Conservation (phyloP, 2,888 invertebrate genomes). For the Acanthococcus lagerstroemiae region DNA sequence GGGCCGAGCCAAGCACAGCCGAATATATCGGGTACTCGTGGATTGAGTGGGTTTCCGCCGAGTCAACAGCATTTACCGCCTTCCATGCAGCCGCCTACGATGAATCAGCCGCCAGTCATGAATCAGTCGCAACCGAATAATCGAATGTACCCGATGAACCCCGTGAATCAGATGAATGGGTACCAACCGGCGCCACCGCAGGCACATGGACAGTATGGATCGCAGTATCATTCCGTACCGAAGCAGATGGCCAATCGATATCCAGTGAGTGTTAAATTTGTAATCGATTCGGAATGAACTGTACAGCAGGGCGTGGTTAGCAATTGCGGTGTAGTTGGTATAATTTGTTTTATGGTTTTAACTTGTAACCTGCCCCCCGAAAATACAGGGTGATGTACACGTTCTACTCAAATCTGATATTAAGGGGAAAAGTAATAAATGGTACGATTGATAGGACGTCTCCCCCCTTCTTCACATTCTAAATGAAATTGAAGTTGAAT, state of each 20-base stretch:
- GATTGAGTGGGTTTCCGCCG: background rate
- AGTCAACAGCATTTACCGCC: background rate
- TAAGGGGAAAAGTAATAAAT: too few relatives aligned
- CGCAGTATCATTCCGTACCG: constrained; percentile 2
- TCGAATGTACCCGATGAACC: too few relatives aligned
- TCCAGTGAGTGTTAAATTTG: background rate
- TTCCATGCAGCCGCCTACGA: background rate
- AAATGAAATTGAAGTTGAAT: too few relatives aligned
- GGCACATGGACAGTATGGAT: constrained; percentile 1
- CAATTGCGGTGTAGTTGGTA: background rate
- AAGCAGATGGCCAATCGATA: background rate
- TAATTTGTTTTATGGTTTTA: too few relatives aligned
- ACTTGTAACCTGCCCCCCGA: too few relatives aligned
- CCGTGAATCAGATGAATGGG: constrained; percentile 4
- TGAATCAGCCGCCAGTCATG: background rate
- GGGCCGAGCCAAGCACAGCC: background rate
- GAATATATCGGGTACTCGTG: background rate
- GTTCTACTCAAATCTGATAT: too few relatives aligned
- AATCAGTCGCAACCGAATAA: too few relatives aligned
- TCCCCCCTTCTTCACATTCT: too few relatives aligned
- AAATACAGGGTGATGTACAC: too few relatives aligned
- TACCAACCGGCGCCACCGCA: background rate
- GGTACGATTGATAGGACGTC: too few relatives aligned
- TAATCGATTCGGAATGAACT: background rate
- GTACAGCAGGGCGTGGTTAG: too few relatives aligned